These are phyloP conservation scores for Hylaeus volcanicus DNA, from an alignment of 1,140 invertebrate species.

Conservation along the genomic window DNA sequence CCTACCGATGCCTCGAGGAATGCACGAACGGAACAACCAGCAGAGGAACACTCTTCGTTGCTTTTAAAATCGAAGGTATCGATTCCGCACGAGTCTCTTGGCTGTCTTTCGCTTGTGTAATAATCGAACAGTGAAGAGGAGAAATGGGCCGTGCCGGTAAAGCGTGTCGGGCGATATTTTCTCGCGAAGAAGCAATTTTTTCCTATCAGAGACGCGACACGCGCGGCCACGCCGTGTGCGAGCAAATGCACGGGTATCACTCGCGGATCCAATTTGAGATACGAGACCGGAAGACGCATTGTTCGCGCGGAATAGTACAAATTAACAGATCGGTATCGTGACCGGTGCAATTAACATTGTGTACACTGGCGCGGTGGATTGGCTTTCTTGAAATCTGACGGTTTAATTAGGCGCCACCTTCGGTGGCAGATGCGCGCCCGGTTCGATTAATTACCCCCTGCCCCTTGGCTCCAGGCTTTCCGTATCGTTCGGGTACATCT, in stretches of 20 bases:
- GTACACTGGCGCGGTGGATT: conserved; percentile 59
- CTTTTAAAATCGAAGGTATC: too few relatives aligned
- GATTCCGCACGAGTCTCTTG: too few relatives aligned
- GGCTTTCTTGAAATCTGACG: conserved; percentile 70
- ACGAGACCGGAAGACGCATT: conserved; percentile 63
- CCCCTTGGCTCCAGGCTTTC: not conserved
- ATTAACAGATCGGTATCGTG: conserved; percentile 68
- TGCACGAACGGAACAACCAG: too few relatives aligned
- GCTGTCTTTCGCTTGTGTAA: not conserved
- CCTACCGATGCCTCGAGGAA: too few relatives aligned
- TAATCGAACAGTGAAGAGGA: too few relatives aligned
- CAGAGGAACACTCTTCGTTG: too few relatives aligned
- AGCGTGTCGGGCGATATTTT: not conserved
- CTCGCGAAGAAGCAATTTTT: conserved; percentile 22
- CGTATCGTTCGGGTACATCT: conserved; percentile 60
- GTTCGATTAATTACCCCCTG: conserved; percentile 65
- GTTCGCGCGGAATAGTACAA: conserved; percentile 66
- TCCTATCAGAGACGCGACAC: not conserved
- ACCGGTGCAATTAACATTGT: conserved; percentile 68
- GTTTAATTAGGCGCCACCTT: conserved; percentile 69
- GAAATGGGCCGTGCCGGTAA: not conserved
- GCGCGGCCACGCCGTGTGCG: conserved; percentile 10
- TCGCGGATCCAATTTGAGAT: conserved; percentile 69
- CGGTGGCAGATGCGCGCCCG: conserved; percentile 57
- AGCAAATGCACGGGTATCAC: conserved; percentile 45